These are phyloP conservation scores for Leptobrachium leishanense DNA, from an alignment of 2,113 vertebrate species.

Conservation along the genomic window DNA sequence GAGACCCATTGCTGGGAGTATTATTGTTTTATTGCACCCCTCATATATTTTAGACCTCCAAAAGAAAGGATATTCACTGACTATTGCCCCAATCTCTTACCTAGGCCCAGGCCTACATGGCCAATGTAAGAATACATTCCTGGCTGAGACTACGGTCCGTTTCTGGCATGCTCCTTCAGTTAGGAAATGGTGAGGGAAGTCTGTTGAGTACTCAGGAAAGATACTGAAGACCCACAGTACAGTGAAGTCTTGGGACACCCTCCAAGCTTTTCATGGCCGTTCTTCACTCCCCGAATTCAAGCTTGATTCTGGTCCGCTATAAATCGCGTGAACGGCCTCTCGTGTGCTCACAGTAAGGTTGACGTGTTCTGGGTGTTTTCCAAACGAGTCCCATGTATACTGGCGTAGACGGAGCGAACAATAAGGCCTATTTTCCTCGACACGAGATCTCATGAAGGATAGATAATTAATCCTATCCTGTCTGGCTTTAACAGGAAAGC, in stretches of 20 bases:
- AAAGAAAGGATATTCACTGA: too few relatives aligned
- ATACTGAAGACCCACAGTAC: neutral
- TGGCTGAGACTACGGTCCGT: too few relatives aligned
- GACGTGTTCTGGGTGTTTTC: neutral
- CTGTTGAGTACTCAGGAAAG: neutral
- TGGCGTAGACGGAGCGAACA: neutral
- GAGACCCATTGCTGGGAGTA: too few relatives aligned
- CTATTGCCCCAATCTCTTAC: too few relatives aligned
- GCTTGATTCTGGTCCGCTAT: neutral
- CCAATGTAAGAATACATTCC: too few relatives aligned
- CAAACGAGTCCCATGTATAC: neutral
- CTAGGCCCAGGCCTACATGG: too few relatives aligned
- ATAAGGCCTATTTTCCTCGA: neutral
- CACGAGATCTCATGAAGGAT: neutral
- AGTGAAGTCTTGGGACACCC: neutral
- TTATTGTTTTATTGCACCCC: too few relatives aligned
- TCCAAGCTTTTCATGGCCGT: neutral
- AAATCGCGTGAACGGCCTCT: neutral
- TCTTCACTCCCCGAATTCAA: neutral
- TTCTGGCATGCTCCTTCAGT: too few relatives aligned
- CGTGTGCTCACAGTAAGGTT: neutral
- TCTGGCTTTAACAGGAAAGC: neutral
- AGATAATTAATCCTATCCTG: conserved; percentile 1
- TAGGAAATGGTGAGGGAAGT: neutral
- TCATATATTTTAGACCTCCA: too few relatives aligned